Percentiles rank a stretch among this genome's conserved stretches.
These are phyloP conservation scores for Henricia sp. DNA, from an alignment of 53 echinoderm and acorn worm genomes.

Conservation along the genomic window DNA sequence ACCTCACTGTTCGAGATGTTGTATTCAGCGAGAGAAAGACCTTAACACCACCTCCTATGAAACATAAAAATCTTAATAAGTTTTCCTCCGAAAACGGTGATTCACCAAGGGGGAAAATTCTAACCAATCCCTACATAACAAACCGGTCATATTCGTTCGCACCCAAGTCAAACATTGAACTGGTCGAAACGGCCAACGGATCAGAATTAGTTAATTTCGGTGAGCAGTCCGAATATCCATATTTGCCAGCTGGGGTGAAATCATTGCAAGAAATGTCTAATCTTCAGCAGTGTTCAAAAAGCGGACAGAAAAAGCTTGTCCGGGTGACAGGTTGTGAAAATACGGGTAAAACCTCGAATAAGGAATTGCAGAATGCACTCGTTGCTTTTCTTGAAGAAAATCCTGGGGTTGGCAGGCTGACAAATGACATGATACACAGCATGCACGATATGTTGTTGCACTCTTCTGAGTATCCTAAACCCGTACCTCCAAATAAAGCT, in stretches of 20 bases:
- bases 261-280: constrained; percentile 23
- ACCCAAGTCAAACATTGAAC: constrained; percentile 9
- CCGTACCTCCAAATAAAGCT: background rate
- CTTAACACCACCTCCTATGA: constrained; percentile 34
- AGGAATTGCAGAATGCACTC: constrained; percentile 31
- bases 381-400: constrained; percentile 16
- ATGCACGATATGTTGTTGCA: constrained; percentile 35
- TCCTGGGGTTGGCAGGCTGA: background rate
- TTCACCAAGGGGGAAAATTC: constrained; percentile 21
- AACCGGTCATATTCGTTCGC: constrained; percentile 15
- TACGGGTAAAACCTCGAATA: background rate
- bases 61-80: background rate
- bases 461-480: constrained; percentile 5
- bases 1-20: constrained; percentile 34
- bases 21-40: constrained; percentile 50
- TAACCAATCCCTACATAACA: constrained; percentile 37
- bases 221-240: no score
- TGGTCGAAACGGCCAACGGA: background rate
- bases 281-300: constrained; percentile 6
- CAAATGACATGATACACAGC: constrained; percentile 19
- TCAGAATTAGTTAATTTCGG: background rate
- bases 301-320: constrained; percentile 24
- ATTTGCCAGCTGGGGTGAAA: background rate
- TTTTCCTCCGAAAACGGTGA: background rate
- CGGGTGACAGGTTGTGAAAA: constrained; percentile 2